These are phyloP conservation scores for Larimichthys polyactis DNA, from an alignment of 2,113 vertebrate species.

Conservation along the genomic window DNA sequence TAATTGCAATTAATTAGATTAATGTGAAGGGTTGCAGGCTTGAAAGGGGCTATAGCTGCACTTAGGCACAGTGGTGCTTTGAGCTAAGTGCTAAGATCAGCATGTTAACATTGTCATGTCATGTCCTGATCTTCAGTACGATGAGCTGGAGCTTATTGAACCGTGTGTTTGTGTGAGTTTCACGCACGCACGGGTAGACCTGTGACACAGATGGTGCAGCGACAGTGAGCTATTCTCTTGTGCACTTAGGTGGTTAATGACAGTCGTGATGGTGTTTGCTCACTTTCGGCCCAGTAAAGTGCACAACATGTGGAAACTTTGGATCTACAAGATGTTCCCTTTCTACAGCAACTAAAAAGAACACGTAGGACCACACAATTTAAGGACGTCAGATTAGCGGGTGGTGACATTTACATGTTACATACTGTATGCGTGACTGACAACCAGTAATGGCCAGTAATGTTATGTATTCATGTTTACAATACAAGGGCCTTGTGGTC, in stretches of 20 bases:
- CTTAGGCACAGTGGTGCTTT: too few species aligned
- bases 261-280: slow-evolving; percentile 1
- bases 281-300: background rate
- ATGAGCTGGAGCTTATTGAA: background rate
- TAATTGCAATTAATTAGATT: too few species aligned
- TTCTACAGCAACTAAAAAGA: background rate
- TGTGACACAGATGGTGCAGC: slow-evolving; percentile 6
- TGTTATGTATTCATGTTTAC: background rate
- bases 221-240: background rate
- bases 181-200: background rate
- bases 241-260: slow-evolving; percentile 9
- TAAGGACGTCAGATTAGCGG: too few species aligned
- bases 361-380: too few species aligned
- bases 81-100: too few species aligned
- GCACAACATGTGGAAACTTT: background rate
- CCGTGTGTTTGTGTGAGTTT: background rate
- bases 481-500: background rate
- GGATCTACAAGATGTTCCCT: background rate
- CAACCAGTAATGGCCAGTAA: background rate
- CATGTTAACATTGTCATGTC: too few species aligned
- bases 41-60: too few species aligned
- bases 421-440: background rate
- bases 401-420: background rate
- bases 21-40: too few species aligned
- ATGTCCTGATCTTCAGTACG: too few species aligned